Percentiles rank a stretch among this genome's conserved stretches.
Evolutionary conservation across 2,113 vertebrate species (phyloP).

Genomic region (Pseudonaja textilis): DNA sequence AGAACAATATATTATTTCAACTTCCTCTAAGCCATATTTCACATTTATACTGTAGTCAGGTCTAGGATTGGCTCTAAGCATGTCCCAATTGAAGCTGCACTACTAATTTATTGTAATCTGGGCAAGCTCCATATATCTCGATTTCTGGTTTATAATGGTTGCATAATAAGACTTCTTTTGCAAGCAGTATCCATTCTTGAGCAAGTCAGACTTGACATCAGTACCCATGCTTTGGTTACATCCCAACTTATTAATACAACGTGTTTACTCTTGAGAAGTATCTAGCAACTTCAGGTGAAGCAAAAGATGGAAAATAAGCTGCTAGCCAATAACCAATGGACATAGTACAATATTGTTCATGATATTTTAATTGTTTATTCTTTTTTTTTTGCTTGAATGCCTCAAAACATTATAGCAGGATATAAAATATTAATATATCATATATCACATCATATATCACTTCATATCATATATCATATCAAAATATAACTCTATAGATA

Average conservation of each 20-base stretch:
- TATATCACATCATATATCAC: not conserved
- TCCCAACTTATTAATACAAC: not conserved
- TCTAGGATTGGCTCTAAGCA: not conserved
- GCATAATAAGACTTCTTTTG: not conserved
- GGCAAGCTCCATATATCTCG: not conserved
- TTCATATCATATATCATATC: not conserved
- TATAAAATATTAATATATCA: not conserved
- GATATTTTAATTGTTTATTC: not conserved
- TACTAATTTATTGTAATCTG: not conserved
- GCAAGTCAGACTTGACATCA: not conserved
- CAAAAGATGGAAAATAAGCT: not conserved
- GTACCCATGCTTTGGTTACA: not conserved
- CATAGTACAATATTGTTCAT: not conserved
- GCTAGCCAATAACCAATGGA: not conserved
- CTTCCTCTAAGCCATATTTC: not conserved
- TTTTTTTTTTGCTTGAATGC: not conserved
- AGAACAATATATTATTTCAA: not conserved
- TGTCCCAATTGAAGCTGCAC: not conserved
- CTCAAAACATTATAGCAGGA: not conserved
- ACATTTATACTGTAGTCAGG: not conserved
- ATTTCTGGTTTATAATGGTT: not conserved
- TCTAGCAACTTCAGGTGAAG: not conserved
- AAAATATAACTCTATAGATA: not conserved
- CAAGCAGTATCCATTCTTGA: not conserved
- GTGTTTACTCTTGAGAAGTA: not conserved